A percentile compares a stretch with the other conserved stretches of the same genome.
Conservation (phyloP, 2,797 vertebrate genomes). For the Coregonus sp. region DNA sequence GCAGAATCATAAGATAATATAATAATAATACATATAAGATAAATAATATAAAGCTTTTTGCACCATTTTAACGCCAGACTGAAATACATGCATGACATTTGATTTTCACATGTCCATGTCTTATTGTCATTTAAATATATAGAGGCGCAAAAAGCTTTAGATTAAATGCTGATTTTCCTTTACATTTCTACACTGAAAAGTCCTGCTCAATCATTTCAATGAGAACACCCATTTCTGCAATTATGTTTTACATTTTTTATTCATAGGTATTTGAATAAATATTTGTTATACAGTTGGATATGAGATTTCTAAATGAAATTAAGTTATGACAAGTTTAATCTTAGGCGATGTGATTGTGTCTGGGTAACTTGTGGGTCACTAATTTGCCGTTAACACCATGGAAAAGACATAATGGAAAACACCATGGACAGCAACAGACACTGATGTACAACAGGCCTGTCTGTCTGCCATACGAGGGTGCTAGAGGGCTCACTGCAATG, state of each 20-base stretch:
- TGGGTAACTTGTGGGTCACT: conserved; percentile 13
- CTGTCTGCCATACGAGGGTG: conserved; percentile 54
- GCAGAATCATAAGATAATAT: conserved; percentile 61
- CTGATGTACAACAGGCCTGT: conserved; percentile 8
- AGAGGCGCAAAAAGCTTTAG: conserved; percentile 17
- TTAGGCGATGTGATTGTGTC: neutral
- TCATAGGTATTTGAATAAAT: neutral
- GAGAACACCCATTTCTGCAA: neutral
- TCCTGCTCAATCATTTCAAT: conserved; percentile 21
- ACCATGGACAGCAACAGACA: conserved; percentile 61
- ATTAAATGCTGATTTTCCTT: conserved; percentile 21
- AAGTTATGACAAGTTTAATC: neutral
- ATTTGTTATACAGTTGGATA: neutral
- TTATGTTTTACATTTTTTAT: conserved; percentile 1
- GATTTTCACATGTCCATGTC: conserved; percentile 30
- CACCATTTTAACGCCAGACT: conserved; percentile 55
- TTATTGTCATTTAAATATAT: conserved; percentile 36
- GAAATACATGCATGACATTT: conserved; percentile 45
- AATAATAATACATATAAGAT: too few relatives aligned
- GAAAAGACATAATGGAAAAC: conserved; percentile 30
- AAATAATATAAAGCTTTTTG: conserved; percentile 50
- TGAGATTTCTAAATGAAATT: neutral
- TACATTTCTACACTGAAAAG: conserved; percentile 25
- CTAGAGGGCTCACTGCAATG: conserved; percentile 38
- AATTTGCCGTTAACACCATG: conserved; percentile 8